Conservation (phyloP, 2,113 vertebrate genomes). For the Lophius piscatorius region DNA sequence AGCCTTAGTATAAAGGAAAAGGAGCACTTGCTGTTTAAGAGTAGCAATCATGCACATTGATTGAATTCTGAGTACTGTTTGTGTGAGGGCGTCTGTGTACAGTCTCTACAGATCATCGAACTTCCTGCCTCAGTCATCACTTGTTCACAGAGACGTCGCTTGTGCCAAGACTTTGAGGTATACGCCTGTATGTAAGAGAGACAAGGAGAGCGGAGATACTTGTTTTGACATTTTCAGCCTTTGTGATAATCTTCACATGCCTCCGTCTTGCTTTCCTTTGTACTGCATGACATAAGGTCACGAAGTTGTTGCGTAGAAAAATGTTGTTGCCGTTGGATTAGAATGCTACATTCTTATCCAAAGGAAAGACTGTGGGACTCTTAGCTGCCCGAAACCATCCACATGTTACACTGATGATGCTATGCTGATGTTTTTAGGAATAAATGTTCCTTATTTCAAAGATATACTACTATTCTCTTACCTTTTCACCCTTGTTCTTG, state of each 20-base stretch:
- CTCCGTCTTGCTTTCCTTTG: not conserved
- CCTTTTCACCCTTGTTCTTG: too few species aligned
- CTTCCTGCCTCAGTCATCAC: too few species aligned
- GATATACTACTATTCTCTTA: too few species aligned
- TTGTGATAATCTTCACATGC: constrained; percentile 12
- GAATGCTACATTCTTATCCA: constrained; percentile 39
- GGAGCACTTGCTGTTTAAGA: too few species aligned
- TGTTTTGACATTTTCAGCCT: constrained; percentile 30
- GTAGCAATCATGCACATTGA: too few species aligned
- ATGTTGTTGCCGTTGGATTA: constrained; percentile 2
- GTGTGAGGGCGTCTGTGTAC: too few species aligned
- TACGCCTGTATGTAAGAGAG: not conserved
- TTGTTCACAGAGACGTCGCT: constrained; percentile 16
- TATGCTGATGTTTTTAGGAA: not conserved
- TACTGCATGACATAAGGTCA: constrained; percentile 9
- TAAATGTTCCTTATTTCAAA: too few species aligned
- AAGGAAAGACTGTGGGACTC: constrained; percentile 37
- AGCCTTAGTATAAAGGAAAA: too few species aligned
- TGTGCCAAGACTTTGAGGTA: not conserved
- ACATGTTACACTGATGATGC: not conserved
- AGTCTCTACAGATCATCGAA: constrained; percentile 15
- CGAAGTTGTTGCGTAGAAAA: constrained; percentile 42
- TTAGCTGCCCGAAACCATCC: not conserved
- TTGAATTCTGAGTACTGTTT: too few species aligned
- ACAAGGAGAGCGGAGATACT: constrained; percentile 1